A percentile compares a stretch with the other conserved stretches of the same genome.
phyloP scores from a whole-genome alignment of 2,888 invertebrate genomes.

The Eupelmus urozonus region DNA sequence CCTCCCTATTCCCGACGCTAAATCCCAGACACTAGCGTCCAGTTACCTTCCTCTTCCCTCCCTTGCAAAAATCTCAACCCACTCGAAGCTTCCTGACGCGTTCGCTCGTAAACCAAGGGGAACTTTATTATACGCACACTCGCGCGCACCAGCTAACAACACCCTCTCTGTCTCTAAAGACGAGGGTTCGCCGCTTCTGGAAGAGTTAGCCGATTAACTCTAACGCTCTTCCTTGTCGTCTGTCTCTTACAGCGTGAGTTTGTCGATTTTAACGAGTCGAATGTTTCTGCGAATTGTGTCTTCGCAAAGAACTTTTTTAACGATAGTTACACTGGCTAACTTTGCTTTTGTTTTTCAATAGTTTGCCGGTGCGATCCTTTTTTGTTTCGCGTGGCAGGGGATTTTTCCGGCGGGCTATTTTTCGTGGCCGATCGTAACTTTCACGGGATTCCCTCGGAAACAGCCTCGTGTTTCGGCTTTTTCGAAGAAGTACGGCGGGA shows the following conservation, averaged over 20 bases:
- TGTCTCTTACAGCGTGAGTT: not conserved
- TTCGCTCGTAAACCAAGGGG: not conserved
- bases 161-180: no score
- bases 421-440: no score
- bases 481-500: no score
- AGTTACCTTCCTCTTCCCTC: no score
- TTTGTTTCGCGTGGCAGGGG: no score
- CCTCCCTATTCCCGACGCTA: no score
- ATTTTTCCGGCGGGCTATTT: no score
- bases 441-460: no score
- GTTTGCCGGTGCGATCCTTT: no score
- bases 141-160: not conserved
- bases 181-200: not conserved
- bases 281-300: slow-evolving; percentile 1
- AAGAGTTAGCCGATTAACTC: no score
- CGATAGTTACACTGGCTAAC: slow-evolving; percentile 25
- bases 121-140: slow-evolving; percentile 3
- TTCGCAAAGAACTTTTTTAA: slow-evolving; percentile 40
- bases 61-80: not conserved
- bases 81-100: not conserved
- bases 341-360: not conserved
- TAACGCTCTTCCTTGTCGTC: not conserved
- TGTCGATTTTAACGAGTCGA: slow-evolving; percentile 48
- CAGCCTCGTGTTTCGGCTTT: no score
- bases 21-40: no score